Base-by-base conservation (phyloP, 2,113 vertebrate species). In the Phainopepla nitens region DNA sequence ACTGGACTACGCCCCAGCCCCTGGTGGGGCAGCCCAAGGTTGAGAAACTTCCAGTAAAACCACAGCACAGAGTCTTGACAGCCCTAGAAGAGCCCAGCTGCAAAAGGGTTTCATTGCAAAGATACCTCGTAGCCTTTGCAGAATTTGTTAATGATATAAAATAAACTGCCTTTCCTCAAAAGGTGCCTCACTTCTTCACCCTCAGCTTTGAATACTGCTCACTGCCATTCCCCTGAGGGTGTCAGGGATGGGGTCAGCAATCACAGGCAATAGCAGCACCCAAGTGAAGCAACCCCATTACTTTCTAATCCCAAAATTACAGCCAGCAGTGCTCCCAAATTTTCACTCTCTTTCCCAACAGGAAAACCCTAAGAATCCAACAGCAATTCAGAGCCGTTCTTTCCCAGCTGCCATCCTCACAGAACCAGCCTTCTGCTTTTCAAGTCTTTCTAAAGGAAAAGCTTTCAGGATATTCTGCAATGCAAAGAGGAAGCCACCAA, bases 71-170 rank as follows among this genome's bases (percentile, higher is more conserved):
- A 36, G 28, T 23, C 27, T 41, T 49, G 19, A 13, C 20, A 31
- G 7, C 6, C 25, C 24, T 11, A 15, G 36, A 31, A 14, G 6
- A 24, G 14, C 8, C 18, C 17, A n/a, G 35, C 28, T 71, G 8
- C 58, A 47, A 75, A 60, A 31, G 1, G 0, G 4, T 5, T 33
- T 79, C 4, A 2, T 28, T 39, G 6, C 15, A 58, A 9, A 1
- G 2, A 17, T 7, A 62, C 15, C 31, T 15, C 0, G 0, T 3
- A 57, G 22, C 6, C 39, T 50, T 39, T 42, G 3, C 45, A 78
- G 18, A 51, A 35, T 13, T 22, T 47, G 7, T 7, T 13, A 39
- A 33, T 3, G 0, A 62, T 45, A 68, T 5, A 22, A 82, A n/a
- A 8, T 28, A 29, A 81, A 44, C 2, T 3, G 2, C 8, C 15